phyloP scores from a whole-genome alignment of 2,888 invertebrate species.

The Zaprionus obscuricornis region DNA sequence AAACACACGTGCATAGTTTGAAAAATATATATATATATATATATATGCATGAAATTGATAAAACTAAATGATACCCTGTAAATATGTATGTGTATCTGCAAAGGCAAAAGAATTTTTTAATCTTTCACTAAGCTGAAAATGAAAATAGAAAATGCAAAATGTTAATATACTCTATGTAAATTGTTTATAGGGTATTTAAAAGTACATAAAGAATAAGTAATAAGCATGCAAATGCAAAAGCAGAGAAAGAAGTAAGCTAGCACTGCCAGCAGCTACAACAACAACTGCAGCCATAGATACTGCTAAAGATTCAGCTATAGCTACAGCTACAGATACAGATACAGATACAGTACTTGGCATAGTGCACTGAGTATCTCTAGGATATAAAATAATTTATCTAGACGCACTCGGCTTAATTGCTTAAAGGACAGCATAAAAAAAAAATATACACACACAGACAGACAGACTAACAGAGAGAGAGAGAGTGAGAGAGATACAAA shows the following conservation, averaged over 20 bases:
- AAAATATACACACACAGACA: too few relatives aligned
- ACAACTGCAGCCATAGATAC: constrained; percentile 23
- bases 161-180: too few relatives aligned
- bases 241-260: constrained; percentile 24
- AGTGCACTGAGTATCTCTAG: constrained; percentile 21
- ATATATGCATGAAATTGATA: too few relatives aligned
- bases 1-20: too few relatives aligned
- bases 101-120: too few relatives aligned
- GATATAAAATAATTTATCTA: constrained; percentile 51
- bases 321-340: constrained; percentile 14
- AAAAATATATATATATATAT: too few relatives aligned
- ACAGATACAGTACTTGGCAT: constrained; percentile 9
- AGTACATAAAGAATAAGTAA: constrained; percentile 57
- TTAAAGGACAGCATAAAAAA: constrained; percentile 18
- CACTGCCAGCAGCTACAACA: constrained; percentile 1
- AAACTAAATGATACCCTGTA: too few relatives aligned
- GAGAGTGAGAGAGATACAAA: not conserved
- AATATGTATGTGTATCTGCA: constrained; percentile 15
- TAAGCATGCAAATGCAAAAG: constrained; percentile 53
- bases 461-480: not conserved
- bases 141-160: too few relatives aligned
- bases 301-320: constrained; percentile 26
- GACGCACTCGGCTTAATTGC: constrained; percentile 55
- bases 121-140: too few relatives aligned
- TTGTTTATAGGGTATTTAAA: too few relatives aligned